A percentile compares a stretch with the other conserved stretches of the same genome.
Conservation (phyloP, 2,113 vertebrate species). For the Grus americana region DNA sequence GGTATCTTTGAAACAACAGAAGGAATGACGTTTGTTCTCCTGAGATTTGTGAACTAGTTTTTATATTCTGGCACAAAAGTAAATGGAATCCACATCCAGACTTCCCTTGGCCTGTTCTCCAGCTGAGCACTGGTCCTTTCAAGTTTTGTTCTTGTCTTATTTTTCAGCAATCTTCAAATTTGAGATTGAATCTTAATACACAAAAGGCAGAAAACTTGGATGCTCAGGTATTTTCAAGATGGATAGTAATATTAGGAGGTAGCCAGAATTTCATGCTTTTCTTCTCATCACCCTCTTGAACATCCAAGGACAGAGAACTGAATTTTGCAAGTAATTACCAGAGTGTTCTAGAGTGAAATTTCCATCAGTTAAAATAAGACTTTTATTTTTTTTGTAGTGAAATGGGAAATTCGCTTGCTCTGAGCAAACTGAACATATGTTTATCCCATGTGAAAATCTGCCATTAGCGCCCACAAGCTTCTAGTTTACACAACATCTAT, state of each 20-base stretch:
- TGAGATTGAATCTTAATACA: not conserved
- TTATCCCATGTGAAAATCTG: constrained; percentile 64
- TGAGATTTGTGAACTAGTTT: not conserved
- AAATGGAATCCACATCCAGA: not conserved
- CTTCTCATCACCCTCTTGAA: not conserved
- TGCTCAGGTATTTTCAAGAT: not conserved
- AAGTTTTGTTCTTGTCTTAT: not conserved
- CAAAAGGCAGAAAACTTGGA: not conserved
- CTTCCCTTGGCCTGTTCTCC: not conserved
- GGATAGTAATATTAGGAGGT: not conserved
- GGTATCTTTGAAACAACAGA: not conserved
- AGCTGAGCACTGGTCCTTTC: not conserved
- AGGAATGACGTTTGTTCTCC: not conserved
- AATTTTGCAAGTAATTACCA: not conserved
- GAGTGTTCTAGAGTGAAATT: not conserved
- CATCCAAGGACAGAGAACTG: not conserved
- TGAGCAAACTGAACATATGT: constrained; percentile 56
- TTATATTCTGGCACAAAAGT: not conserved
- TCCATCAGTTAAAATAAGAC: constrained; percentile 23
- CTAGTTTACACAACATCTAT: constrained; percentile 60
- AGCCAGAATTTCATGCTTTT: not conserved
- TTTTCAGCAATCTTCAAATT: not conserved
- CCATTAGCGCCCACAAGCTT: constrained; percentile 43
- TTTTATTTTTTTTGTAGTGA: not conserved
- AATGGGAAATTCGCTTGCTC: constrained; percentile 17